Conservation (phyloP, 2,888 invertebrate species). For the Archaeoteleia sp. region DNA sequence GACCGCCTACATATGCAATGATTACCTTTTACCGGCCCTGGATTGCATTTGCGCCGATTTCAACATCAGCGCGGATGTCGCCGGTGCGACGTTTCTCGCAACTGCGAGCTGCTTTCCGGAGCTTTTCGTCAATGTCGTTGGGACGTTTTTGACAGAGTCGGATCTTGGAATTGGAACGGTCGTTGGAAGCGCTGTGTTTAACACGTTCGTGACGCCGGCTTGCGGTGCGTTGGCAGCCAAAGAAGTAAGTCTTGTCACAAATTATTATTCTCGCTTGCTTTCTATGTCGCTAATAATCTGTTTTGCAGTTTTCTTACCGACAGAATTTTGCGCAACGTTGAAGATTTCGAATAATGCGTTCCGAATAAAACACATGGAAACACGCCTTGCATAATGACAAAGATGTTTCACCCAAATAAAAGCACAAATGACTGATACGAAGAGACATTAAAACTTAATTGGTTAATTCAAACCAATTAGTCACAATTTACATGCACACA, state of each 20-base stretch:
- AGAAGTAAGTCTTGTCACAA: conserved; percentile 77
- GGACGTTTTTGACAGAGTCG: conserved; percentile 87
- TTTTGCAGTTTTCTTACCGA: too few species aligned
- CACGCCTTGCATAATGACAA: too few species aligned
- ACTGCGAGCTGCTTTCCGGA: conserved; percentile 96
- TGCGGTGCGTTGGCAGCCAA: conserved; percentile 85
- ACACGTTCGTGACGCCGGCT: conserved; percentile 89
- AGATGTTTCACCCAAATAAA: too few species aligned
- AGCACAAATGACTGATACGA: too few species aligned
- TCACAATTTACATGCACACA: too few species aligned
- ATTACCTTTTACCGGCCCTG: conserved; percentile 92
- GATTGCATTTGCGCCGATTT: conserved; percentile 90
- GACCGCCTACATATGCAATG: conserved; percentile 92
- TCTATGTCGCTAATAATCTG: too few species aligned
- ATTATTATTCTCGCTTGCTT: too few species aligned
- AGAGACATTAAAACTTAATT: too few species aligned
- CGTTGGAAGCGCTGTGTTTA: conserved; percentile 91
- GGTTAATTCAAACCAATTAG: too few species aligned
- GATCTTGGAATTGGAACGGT: conserved; percentile 93
- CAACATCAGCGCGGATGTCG: conserved; percentile 89
- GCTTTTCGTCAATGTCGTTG: conserved; percentile 93
- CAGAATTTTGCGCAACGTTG: too few species aligned
- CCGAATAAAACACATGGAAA: too few species aligned
- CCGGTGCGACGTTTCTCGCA: conserved; percentile 98
- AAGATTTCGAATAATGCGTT: too few species aligned